phyloP scores from a whole-genome alignment of 2,888 invertebrate genomes.

The Morinoia aosen region DNA sequence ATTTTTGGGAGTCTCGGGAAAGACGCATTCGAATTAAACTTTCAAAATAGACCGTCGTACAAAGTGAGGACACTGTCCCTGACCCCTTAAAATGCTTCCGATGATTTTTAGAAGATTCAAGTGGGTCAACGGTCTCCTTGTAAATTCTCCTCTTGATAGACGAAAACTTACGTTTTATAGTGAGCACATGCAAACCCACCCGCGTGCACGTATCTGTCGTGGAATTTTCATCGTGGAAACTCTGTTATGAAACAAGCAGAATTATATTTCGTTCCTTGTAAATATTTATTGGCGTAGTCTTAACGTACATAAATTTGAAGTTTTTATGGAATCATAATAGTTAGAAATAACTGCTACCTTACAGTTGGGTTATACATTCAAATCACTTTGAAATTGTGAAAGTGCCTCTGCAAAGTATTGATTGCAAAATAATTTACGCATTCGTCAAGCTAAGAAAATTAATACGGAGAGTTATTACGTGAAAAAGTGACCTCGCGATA shows the following conservation, averaged over 20 bases:
- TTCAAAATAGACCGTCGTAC: neutral
- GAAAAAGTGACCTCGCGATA: neutral
- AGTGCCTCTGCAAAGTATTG: neutral
- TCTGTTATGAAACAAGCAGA: too few relatives aligned
- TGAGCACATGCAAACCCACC: neutral
- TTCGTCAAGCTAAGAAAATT: neutral
- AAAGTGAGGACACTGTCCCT: neutral
- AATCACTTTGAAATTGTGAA: too few relatives aligned
- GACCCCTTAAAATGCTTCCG: neutral
- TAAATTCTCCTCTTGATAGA: neutral
- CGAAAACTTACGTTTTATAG: neutral
- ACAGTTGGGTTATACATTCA: too few relatives aligned
- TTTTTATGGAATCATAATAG: too few relatives aligned
- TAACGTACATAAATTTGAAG: too few relatives aligned
- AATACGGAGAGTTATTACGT: neutral
- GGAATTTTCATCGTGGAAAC: neutral
- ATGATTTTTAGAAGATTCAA: neutral
- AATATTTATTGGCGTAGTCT: too few relatives aligned
- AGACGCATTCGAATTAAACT: constrained; percentile 22
- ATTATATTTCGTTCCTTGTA: too few relatives aligned
- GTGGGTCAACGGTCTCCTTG: neutral
- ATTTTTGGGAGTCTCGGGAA: neutral
- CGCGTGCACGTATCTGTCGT: neutral
- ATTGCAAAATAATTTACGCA: too few relatives aligned
- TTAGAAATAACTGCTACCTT: too few relatives aligned